These are phyloP conservation scores for Drosophila histrio DNA, from an alignment of 2,888 invertebrate genomes.

Conservation along the genomic window DNA sequence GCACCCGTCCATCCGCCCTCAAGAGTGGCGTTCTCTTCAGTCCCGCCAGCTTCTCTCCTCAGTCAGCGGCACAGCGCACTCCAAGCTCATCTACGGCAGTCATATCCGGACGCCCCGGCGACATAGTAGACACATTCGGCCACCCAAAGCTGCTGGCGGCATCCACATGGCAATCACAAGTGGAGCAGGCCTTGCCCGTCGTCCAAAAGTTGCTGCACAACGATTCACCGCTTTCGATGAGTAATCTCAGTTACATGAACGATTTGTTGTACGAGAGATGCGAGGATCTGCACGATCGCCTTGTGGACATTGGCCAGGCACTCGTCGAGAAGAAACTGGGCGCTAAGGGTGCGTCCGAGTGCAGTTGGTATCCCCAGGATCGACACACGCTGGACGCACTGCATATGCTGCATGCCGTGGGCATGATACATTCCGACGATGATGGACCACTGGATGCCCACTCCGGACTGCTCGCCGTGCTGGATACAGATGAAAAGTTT, in stretches of 20 bases:
- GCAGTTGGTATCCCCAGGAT: constrained; percentile 81
- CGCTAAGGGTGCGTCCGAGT: constrained; percentile 67
- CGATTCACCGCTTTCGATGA: constrained; percentile 82
- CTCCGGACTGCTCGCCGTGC: constrained; percentile 89
- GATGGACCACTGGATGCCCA: constrained; percentile 89
- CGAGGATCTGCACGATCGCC: constrained; percentile 80
- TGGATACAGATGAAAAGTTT: constrained; percentile 85
- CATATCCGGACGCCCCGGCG: constrained; percentile 84
- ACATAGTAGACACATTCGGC: constrained; percentile 87
- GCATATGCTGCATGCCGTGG: constrained; percentile 85
- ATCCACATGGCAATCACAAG: constrained; percentile 77
- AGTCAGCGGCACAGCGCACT: constrained; percentile 63
- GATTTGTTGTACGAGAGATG: constrained; percentile 81
- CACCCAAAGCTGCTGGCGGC: constrained; percentile 85
- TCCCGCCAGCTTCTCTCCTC: constrained; percentile 83
- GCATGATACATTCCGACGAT: constrained; percentile 91
- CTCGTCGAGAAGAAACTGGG: constrained; percentile 81
- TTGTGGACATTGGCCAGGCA: constrained; percentile 79
- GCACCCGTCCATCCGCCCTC: constrained; percentile 66
- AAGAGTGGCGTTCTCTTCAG: constrained; percentile 80
- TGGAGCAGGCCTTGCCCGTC: constrained; percentile 80
- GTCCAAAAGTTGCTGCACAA: constrained; percentile 85
- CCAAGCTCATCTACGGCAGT: constrained; percentile 8
- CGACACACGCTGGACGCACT: constrained; percentile 75
- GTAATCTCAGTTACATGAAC: constrained; percentile 84